Evolutionary conservation across 2,113 vertebrate species (phyloP), one percentile per base, ranked within the genome.

Genomic region (Misgurnus anguillicaudatus): DNA sequence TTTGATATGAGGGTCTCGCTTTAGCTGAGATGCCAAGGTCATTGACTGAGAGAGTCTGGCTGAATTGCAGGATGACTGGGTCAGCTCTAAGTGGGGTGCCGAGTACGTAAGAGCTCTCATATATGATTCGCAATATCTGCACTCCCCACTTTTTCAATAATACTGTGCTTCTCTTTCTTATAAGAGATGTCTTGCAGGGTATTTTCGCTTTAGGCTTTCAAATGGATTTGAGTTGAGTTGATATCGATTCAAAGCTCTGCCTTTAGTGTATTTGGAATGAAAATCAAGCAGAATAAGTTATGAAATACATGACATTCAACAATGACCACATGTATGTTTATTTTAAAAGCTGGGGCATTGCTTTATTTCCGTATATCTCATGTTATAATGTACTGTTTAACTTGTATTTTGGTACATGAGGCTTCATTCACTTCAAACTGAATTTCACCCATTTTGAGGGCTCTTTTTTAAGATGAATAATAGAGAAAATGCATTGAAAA

Each of bases 111-210:
- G 53, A 16, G 53, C 53, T 21, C 38, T 73, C 4, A 1, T 19
- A 39, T 57, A 71, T 39, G 31, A 57, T 53, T 69, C 8, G 10
- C 21, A 55, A 36, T 13, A 17, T 69, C 9, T 58, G n/a, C 70
- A 16, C 53, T 73, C 53, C 53, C 57, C 53, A 60, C 58, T 73
- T 73, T 58, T 73, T 39, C 39, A 60, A 73, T 42, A 73, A 58
- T 24, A 19, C 38, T 14, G 53, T 39, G 55, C 16, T 53, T 58
- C 17, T 19, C 5, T 10, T 57, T 72, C 69, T 72, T n/a, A 9
- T 21, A 72, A 58, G 38, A 21, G n/a, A 72, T 58, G 10, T 41
- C 21, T 60, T 11, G 51, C 55, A 57, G n/a, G 36, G 38, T 72
- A 14, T 41, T 72, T 72, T 72, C 14, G 13, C 55, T 58, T 24